Percentiles rank a stretch among this genome's conserved stretches.
Evolutionary conservation across 2,888 invertebrate species (phyloP).

Genomic region (Liodrosophila aerea): DNA sequence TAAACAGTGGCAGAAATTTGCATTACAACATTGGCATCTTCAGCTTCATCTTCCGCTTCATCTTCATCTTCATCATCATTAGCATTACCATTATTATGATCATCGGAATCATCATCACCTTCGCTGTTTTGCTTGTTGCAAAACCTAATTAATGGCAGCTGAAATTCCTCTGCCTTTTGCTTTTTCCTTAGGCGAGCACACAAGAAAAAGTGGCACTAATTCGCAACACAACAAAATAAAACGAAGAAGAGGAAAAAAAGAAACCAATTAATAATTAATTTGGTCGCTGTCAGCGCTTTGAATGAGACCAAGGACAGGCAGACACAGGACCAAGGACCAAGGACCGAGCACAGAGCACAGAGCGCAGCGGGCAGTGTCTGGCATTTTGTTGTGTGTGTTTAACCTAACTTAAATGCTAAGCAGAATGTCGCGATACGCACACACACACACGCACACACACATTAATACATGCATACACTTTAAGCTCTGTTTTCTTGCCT

Average conservation of each 20-base stretch:
- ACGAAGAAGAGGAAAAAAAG: too few species aligned
- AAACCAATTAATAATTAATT: constrained; percentile 65
- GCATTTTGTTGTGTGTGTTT: not conserved
- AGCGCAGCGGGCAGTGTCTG: constrained; percentile 2
- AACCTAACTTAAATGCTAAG: not conserved
- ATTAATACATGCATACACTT: too few species aligned
- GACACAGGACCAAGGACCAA: not conserved
- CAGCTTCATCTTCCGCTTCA: not conserved
- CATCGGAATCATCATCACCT: not conserved
- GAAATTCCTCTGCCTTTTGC: constrained; percentile 9
- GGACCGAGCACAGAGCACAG: not conserved
- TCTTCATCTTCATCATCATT: too few species aligned
- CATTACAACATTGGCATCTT: not conserved
- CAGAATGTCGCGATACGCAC: not conserved
- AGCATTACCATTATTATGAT: too few species aligned
- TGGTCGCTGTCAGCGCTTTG: constrained; percentile 36
- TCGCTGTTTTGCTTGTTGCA: constrained; percentile 5
- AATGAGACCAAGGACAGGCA: constrained; percentile 6
- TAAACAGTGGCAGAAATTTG: too few species aligned
- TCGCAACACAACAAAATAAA: not conserved
- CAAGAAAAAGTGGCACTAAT: constrained; percentile 8
- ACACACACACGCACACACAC: too few species aligned
- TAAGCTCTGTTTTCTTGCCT: not conserved
- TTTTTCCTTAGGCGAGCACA: constrained; percentile 7
- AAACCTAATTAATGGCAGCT: constrained; percentile 40